Conservation (phyloP, 2,888 invertebrate species). For the Tupiocoris notatus region DNA sequence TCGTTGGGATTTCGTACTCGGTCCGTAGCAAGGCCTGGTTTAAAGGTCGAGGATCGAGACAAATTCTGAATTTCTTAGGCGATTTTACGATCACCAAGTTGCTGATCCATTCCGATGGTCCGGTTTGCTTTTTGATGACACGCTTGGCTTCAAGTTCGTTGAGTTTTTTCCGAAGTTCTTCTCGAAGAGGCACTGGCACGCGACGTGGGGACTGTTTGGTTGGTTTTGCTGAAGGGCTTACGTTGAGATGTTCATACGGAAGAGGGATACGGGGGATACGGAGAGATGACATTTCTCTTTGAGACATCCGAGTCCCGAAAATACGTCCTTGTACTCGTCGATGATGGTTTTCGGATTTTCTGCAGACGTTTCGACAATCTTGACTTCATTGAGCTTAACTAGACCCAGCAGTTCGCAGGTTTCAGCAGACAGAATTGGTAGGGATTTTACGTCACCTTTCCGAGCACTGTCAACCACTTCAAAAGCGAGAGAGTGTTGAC, state of each 20-base stretch:
- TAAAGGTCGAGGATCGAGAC: conserved; percentile 4
- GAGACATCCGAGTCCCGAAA: background rate
- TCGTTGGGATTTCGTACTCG: conserved; percentile 8
- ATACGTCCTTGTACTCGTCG: background rate
- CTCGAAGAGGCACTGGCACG: background rate
- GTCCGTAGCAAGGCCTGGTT: conserved; percentile 11
- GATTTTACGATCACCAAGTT: conserved; percentile 49
- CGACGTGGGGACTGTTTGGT: background rate
- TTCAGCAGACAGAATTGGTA: background rate
- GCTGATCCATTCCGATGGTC: conserved; percentile 92
- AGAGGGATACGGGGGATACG: background rate
- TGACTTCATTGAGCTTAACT: background rate
- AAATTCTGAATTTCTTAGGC: conserved; percentile 15
- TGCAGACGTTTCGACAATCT: background rate
- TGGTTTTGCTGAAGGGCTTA: background rate
- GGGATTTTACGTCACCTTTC: no score
- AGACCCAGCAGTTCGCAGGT: background rate
- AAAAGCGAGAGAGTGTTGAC: background rate
- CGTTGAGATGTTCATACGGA: background rate
- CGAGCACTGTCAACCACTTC: no score
- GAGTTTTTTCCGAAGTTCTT: background rate
- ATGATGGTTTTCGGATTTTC: background rate
- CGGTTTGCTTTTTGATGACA: conserved; percentile 84
- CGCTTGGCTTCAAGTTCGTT: conserved; percentile 65
- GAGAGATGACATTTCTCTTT: background rate